phyloP scores from a whole-genome alignment of 2,888 invertebrate genomes.

The Cryptocheilus praepositus region DNA sequence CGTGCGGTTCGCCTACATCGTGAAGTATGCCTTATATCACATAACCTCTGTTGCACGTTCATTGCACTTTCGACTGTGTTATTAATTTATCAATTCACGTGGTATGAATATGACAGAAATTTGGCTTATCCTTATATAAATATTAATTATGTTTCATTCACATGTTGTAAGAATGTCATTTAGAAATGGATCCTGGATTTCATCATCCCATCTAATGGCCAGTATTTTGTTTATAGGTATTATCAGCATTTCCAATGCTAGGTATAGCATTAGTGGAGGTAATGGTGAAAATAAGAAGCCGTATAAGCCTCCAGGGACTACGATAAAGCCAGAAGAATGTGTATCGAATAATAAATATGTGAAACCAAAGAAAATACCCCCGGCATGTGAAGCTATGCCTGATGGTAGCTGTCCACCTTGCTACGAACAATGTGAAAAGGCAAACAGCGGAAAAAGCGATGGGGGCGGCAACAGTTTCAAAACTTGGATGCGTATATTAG shows the following conservation, averaged over 20 bases:
- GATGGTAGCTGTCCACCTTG: constrained; percentile 60
- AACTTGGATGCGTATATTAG: constrained; percentile 69
- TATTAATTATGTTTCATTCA: neutral
- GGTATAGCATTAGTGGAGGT: constrained; percentile 54
- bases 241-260: no score
- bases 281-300: constrained; percentile 52
- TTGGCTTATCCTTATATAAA: neutral
- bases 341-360: constrained; percentile 48
- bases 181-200: no score
- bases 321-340: constrained; percentile 67
- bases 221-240: no score
- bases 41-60: constrained; percentile 36
- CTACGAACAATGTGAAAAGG: constrained; percentile 52
- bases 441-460: constrained; percentile 16
- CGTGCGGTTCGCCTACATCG: neutral
- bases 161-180: no score
- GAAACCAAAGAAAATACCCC: constrained; percentile 38
- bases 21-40: constrained; percentile 31
- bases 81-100: neutral
- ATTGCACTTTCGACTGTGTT: neutral
- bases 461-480: constrained; percentile 34
- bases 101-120: neutral
- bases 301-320: constrained; percentile 54
- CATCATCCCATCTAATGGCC: no score
- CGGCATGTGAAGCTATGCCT: constrained; percentile 54